phyloP scores from a whole-genome alignment of 92 coral and sea anemone species.

The Epizoanthus scotinus region DNA sequence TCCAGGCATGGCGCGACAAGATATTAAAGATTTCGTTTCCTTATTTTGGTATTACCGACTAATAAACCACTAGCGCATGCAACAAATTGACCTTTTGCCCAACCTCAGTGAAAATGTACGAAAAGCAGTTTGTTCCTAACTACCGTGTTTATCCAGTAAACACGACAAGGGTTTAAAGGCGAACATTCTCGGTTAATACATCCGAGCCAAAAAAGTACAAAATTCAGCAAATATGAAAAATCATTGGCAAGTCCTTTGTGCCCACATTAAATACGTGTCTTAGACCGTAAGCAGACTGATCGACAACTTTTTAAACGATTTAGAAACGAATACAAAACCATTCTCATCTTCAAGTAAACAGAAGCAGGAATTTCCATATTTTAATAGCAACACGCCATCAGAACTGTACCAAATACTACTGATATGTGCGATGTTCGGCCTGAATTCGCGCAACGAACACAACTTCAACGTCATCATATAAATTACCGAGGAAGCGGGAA shows the following conservation, averaged over 20 bases:
- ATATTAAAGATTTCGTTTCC: slow-evolving; percentile 3
- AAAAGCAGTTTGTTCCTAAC: slow-evolving; percentile 20
- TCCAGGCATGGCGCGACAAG: slow-evolving; percentile 15
- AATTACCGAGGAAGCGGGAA: slow-evolving; percentile 3
- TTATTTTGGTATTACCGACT: slow-evolving; percentile 1
- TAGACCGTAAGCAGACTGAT: neutral
- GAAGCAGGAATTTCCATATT: slow-evolving; percentile 7
- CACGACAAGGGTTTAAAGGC: slow-evolving; percentile 25
- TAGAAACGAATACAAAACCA: neutral
- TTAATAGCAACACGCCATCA: neutral
- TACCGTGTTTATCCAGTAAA: slow-evolving; percentile 31
- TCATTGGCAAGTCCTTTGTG: slow-evolving; percentile 5
- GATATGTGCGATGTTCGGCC: slow-evolving; percentile 16
- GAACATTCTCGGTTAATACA: slow-evolving; percentile 3
- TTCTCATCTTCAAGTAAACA: slow-evolving; percentile 2
- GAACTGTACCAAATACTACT: slow-evolving; percentile 34
- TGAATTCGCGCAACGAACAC: slow-evolving; percentile 30
- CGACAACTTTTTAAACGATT: slow-evolving; percentile 1
- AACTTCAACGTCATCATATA: slow-evolving; percentile 16
- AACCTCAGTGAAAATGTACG: slow-evolving; percentile 19
- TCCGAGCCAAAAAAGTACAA: slow-evolving; percentile 31
- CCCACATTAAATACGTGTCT: slow-evolving; percentile 30
- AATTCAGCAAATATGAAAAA: neutral
- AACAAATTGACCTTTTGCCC: slow-evolving; percentile 4
- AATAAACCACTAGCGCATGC: slow-evolving; percentile 9